Conservation (phyloP, 2,797 vertebrate genomes). For the Heterohyrax brucei region DNA sequence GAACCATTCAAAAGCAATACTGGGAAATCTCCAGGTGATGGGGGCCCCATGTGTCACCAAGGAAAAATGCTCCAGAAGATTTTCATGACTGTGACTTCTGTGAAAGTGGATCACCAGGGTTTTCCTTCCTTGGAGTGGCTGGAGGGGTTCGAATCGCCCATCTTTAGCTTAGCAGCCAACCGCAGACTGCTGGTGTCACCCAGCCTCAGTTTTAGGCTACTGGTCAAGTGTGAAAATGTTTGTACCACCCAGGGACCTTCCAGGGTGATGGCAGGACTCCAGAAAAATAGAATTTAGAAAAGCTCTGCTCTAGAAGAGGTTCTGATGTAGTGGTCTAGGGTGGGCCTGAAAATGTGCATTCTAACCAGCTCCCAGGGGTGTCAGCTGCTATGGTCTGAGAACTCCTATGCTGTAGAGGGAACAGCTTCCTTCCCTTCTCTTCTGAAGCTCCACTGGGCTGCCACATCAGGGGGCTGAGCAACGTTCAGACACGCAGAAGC, state of each 20-base stretch:
- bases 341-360: background rate
- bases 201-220: too few species aligned
- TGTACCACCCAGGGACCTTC: background rate
- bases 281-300: background rate
- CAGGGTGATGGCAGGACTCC: accelerated
- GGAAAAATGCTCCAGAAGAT: too few species aligned
- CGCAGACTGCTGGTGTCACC: too few species aligned
- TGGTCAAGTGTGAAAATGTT: too few species aligned
- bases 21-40: too few species aligned
- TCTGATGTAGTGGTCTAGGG: background rate
- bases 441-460: background rate
- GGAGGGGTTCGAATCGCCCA: too few species aligned
- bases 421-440: background rate
- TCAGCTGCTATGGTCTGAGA: background rate
- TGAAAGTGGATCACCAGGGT: too few species aligned
- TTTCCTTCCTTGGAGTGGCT: too few species aligned
- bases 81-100: too few species aligned
- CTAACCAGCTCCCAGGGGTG: background rate
- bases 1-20: too few species aligned
- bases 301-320: background rate
- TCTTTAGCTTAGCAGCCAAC: too few species aligned
- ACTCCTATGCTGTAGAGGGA: background rate
- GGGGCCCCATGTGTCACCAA: too few species aligned
- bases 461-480: background rate
- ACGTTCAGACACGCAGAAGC: background rate